Evolutionary conservation across 2,888 invertebrate species (phyloP), one percentile per base, ranked within the genome.

Genomic region (Arenicola marina): DNA sequence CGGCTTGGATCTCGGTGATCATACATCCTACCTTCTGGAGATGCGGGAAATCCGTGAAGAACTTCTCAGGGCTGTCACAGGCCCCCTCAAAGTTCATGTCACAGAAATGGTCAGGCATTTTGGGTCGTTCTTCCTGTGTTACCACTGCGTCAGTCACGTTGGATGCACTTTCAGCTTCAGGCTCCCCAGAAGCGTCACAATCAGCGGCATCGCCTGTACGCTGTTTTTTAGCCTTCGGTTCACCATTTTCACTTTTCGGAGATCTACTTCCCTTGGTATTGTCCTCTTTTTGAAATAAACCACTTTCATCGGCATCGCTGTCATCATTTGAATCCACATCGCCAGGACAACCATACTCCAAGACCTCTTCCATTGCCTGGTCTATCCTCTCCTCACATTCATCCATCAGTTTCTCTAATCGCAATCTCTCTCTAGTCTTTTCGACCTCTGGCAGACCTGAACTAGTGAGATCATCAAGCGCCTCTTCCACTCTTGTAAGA

Each of bases 341-440:
- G 3, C 33, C 38, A 11, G 44, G 33, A 53, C 58, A 45, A n/a
- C 44, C 59, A 38, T 63, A 63, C 51, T 43, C 33, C 3, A 65
- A 21, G 55, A 61, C 31, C 26, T 66, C 63, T 31, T 66, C 56
- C 54, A 66, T 59, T 15, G 63, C 59, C 15, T 45, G 21, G 44
- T 66, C 66, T 4, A 66, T 61, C 15, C 45, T 26, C 24, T 58
- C 56, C 34, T 66, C 64, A 28, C 64, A 65, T 29, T 57, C 66
- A 2, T 33, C 33, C 3, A 66, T 61, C 15, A 29, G n/a, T 18
- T 32, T 32, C 46, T 56, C 38, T 29, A 66, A 51, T 4, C 56
- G 33, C 15, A 32, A 34, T n/a, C 45, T 54, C 53, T 64, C 59
- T 21, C 15, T 32, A 32, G 33, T 32, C 26, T 54, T 59, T 38